Base-by-base conservation (phyloP, 2,888 invertebrate species). In the Carabus problematicus region DNA sequence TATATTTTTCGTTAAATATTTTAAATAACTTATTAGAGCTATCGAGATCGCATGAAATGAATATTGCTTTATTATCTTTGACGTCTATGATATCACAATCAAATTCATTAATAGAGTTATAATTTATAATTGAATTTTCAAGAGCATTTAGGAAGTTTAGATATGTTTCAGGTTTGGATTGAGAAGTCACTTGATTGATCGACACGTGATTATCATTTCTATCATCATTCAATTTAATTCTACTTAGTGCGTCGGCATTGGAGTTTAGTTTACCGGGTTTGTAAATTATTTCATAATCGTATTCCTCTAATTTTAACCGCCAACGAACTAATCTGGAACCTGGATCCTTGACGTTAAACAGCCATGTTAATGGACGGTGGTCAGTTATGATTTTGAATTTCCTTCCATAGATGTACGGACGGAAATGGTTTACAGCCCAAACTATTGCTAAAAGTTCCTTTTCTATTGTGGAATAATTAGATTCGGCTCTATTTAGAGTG, bases 341-440 rank as follows among this genome's bases (percentile, higher is more conserved):
- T 0, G 74, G 73, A 29, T 76, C 74, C 61, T 74, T 75, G 7
- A 72, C 18, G 7, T 68, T 70, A 58, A 71, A 70, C 40, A 74
- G 62, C 74, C 74, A 75, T 39, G 64, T 59, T 6, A 79, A 68
- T 0, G 77, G 77, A 63, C 72, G 73, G 66, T 79, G 77, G 69
- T 79, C 79, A 0, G 77, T 79, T 1, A 76, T 70, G n/a, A 79
- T 73, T 39, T 60, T 70, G 61, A 78, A 77, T 54, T 71, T 73
- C 66, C 72, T 52, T 0, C 77, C 77, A 62, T 73, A 77, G 9
- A 79, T 12, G 67, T 78, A 78, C 0, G 75, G 76, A 45, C 75
- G 54, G 58, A 75, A 77, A 70, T 77, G 73, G 60, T 75, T 72
- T 1, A 73, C 71, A 1, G 72, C 74, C 72, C 74, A 74, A 0